Base-by-base conservation (phyloP, 2,797 vertebrate genomes). In the Malurus leucopterus region DNA sequence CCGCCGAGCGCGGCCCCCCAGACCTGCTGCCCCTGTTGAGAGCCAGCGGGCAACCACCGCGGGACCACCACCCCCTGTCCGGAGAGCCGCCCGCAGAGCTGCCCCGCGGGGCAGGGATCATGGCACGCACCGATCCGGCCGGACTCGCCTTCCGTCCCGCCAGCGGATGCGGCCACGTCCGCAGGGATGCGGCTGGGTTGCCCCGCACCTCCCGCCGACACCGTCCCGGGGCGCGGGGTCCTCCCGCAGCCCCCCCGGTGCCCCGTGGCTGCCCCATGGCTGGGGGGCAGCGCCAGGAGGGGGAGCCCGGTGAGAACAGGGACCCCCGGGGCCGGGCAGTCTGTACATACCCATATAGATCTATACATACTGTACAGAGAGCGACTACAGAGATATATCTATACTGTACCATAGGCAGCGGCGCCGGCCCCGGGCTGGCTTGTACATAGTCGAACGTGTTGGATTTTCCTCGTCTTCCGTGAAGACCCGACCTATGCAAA, bases 401-500 rank as follows among this genome's bases (percentile, higher is more conserved):
- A 91, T 89, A 88, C 93, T 93, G 73, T 92, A 96, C 93, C 76
- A 91, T 91, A 97, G 96, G 96, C 93, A 88, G 96, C 62, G 8
- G 88, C 12, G 89, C 91, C 32, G 3, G 89, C 81, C 83, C 74
- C 1, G 12, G 57, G 91, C 94, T 76, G 93, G 90, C 83, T 77
- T 49, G 81, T 95, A 96, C 81, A 95, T 94, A 95, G 67, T 84
- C 15, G 41, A 85, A 89, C 84, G 92, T 91, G 95, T 96, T 96
- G 94, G 94, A 95, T 96, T 96, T 92, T 95, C 96, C 95, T 95
- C 92, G 97, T 97, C 97, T 98, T 98, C 97, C 68, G 96, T 98
- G 97, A 98, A 98, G 97, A 97, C 97, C 93, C 26, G 94, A 98
- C 97, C 97, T 98, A 98, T 98, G 97, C 97, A 98, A 95, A 97